These are phyloP conservation scores for Oostethus manadensis DNA, from an alignment of 2,113 vertebrate genomes.

Conservation along the genomic window DNA sequence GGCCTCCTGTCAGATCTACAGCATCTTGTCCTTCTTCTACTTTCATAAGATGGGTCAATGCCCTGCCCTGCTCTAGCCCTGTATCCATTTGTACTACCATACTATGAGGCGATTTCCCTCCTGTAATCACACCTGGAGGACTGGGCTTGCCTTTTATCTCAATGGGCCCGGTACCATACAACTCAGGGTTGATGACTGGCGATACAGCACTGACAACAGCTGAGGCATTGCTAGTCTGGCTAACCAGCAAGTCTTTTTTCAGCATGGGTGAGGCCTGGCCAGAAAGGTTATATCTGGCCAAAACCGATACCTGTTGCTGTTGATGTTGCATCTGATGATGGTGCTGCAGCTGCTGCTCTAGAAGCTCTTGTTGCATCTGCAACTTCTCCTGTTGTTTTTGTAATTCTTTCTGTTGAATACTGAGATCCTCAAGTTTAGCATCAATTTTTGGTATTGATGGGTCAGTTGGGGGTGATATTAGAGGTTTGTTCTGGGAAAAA, in stretches of 20 bases:
- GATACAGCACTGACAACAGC: slow-evolving; percentile 65
- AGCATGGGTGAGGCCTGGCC: slow-evolving; percentile 72
- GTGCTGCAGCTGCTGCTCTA: slow-evolving; percentile 75
- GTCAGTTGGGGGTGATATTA: slow-evolving; percentile 61
- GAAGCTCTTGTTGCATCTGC: slow-evolving; percentile 71
- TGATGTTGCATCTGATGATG: slow-evolving; percentile 73
- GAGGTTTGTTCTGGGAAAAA: slow-evolving; percentile 81
- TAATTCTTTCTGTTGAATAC: slow-evolving; percentile 69
- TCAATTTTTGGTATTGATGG: slow-evolving; percentile 73
- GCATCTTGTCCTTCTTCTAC: slow-evolving; percentile 77
- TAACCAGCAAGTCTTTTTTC: slow-evolving; percentile 85
- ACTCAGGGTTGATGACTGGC: slow-evolving; percentile 66
- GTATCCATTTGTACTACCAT: slow-evolving; percentile 88
- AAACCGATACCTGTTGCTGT: slow-evolving; percentile 73
- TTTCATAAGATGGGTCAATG: slow-evolving; percentile 85
- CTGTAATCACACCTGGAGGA: slow-evolving; percentile 61
- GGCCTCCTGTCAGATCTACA: slow-evolving; percentile 80
- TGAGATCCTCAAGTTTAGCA: slow-evolving; percentile 78
- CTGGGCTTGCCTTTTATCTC: slow-evolving; percentile 79
- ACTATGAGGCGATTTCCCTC: slow-evolving; percentile 79
- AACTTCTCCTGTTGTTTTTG: slow-evolving; percentile 74
- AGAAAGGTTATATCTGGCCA: slow-evolving; percentile 77
- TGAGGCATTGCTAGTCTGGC: slow-evolving; percentile 73
- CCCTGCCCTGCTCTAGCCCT: slow-evolving; percentile 65
- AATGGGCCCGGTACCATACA: slow-evolving; percentile 73